Base-by-base conservation (phyloP, 2,888 invertebrate genomes). In the Emmelina monodactyla region DNA sequence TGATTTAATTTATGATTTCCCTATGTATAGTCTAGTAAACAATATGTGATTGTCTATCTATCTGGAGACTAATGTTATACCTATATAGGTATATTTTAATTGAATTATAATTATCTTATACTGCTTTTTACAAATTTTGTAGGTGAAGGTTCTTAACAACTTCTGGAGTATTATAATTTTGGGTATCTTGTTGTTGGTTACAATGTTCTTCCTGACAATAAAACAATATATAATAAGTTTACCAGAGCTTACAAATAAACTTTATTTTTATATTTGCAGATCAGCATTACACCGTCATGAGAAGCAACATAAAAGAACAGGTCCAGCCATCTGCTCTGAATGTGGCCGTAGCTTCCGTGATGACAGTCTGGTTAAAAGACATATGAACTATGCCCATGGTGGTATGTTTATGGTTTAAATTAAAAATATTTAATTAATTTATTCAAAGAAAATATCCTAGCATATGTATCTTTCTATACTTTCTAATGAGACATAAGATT, bases 371-470 rank as follows among this genome's bases (percentile, higher is more conserved):
- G 58, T 81, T 0, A 58, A 68, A 37, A 54, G 78, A 7, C 81
- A 81, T 37, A 54, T 62, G 2, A 66, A 69, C 46, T 76, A 80
- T 61, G 68, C 78, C 30, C 81, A 81, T 45, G 68, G 64, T 57
- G 80, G 80, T 76, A 49, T 38, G 6, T 31, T 11, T 34, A 25
- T 32, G 6, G 4, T 12, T 15, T 22, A 13, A 14, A 15, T 19
- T 16, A 7, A 11, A 15, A 5, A 29, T 12, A 31, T 33, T 25
- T 31, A 14, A 3, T 13, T 28, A 22, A 14, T 15, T 28, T 13
- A n/a, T 32, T 30, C 7, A 31, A 19, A 6, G 19, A 6, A 9
- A 9, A 19, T 19, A 6, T 9, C 5, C 9, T 6, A 19, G 5
- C 19, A 19, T 9, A 19, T 19, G 19, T 19, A 19, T 6, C 5